Evolutionary conservation across 2,113 vertebrate genomes (phyloP), one percentile per base, ranked within the genome.

Genomic region (Perca flavescens): DNA sequence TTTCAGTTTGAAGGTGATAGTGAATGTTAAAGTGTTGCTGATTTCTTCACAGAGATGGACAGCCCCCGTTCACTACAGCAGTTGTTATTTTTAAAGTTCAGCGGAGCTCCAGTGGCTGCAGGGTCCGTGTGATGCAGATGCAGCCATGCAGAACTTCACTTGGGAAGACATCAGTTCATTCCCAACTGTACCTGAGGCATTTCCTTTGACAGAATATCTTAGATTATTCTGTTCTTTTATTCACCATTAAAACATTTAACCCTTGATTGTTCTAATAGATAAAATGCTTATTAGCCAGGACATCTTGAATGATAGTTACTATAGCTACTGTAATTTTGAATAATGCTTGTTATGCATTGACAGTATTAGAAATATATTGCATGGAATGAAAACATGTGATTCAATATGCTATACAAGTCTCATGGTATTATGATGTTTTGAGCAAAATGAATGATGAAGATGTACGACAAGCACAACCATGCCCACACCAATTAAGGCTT

Each of bases 71-170:
- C 67, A 21, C 46, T 31, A 61, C 69, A 71, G 75, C 69, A 71
- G 75, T 68, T 87, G 80, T 88, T 92, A 81, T 88, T 89, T 87
- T 82, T 82, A 79, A 86, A 88, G 89, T 85, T 83, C 72, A 86
- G 66, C 60, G 21, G 47, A 53, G 80, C 90, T 83, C 69, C 61
- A n/a, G 70, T 83, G 82, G 83, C 89, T 90, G 68, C 75, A 78
- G 83, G 87, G 58, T 36, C n/a, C 50, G 46, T 80, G 68, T 75
- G 77, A 87, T 79, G 79, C 89, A 79, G 77, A 91, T 28, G 89
- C 83, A 89, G 81, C 85, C 85, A 79, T 73, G 87, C 88, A 86
- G 86, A 86, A 86, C 84, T 79, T 79, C 72, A 76, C 77, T 87
- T 90, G 88, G 85, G 79, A 79, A 53, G 75, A 86, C 82, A 86